Evolutionary conservation across 1,140 invertebrate species (phyloP).

Genomic region (Linepithema humile): DNA sequence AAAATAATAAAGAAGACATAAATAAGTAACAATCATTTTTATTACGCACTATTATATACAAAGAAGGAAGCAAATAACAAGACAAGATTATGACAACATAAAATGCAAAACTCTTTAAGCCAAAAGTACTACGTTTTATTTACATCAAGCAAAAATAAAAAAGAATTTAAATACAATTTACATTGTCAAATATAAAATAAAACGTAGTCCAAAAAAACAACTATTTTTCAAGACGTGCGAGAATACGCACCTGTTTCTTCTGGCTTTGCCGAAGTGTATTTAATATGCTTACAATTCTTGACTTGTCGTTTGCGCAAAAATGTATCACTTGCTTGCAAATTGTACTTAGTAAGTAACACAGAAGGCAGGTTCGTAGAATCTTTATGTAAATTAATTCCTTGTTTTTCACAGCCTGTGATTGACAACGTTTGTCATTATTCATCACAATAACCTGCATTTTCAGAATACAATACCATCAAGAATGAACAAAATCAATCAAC

Average conservation of each 20-base stretch:
- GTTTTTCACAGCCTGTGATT: conserved; percentile 49
- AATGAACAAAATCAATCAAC: conserved; percentile 44
- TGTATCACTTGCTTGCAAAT: conserved; percentile 69
- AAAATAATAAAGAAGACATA: conserved; percentile 32
- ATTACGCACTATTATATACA: conserved; percentile 33
- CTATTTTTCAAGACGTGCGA: conserved; percentile 27
- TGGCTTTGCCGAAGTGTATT: conserved; percentile 69
- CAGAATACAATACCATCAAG: conserved; percentile 13
- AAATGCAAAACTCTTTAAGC: background rate
- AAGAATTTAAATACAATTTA: background rate
- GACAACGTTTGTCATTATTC: conserved; percentile 31
- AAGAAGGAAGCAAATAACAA: conserved; percentile 33
- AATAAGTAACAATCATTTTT: conserved; percentile 43
- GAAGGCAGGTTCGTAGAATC: conserved; percentile 28
- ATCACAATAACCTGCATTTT: conserved; percentile 49
- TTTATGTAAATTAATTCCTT: conserved; percentile 42
- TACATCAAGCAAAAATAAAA: conserved; percentile 22
- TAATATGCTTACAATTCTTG: conserved; percentile 71
- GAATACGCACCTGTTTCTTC: conserved; percentile 60
- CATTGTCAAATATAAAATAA: conserved; percentile 1
- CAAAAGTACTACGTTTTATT: background rate
- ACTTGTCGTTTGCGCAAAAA: conserved; percentile 71
- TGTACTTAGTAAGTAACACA: conserved; percentile 66
- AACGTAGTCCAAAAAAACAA: background rate
- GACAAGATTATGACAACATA: conserved; percentile 25